phyloP scores from a whole-genome alignment of 2,888 invertebrate species.

The Macropis europaea region DNA sequence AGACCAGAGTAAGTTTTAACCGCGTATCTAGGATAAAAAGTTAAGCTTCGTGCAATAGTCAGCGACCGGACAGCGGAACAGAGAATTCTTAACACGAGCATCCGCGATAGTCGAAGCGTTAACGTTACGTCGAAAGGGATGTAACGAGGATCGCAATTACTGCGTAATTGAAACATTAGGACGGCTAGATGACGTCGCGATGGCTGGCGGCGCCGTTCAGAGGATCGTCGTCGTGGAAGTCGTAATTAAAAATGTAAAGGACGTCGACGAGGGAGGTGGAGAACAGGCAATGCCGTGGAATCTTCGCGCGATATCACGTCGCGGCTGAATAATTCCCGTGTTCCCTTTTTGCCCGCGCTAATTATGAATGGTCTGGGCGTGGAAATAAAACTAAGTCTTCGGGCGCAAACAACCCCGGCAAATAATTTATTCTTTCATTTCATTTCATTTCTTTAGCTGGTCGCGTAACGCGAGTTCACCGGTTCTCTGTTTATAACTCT shows the following conservation, averaged over 20 bases:
- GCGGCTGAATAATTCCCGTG: conserved; percentile 30
- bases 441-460: conserved; percentile 65
- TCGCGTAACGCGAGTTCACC: conserved; percentile 44
- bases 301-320: conserved; percentile 29
- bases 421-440: conserved; percentile 73
- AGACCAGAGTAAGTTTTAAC: too few relatives aligned
- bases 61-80: too few relatives aligned
- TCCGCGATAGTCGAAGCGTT: neutral
- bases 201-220: neutral
- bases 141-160: conserved; percentile 1
- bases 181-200: neutral
- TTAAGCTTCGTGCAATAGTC: too few relatives aligned
- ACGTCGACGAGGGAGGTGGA: neutral
- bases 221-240: neutral
- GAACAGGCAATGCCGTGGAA: conserved; percentile 7
- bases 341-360: conserved; percentile 49
- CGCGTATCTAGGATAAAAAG: too few relatives aligned
- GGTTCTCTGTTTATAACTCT: conserved; percentile 65
- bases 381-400: conserved; percentile 47
- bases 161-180: conserved; percentile 1
- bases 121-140: neutral
- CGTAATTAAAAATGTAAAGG: conserved; percentile 14
- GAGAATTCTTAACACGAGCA: too few relatives aligned
- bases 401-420: conserved; percentile 47
- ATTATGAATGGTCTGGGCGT: conserved; percentile 38